These are phyloP conservation scores for Drosophila nebulosa DNA, from an alignment of 1,140 invertebrate genomes.

Conservation along the genomic window DNA sequence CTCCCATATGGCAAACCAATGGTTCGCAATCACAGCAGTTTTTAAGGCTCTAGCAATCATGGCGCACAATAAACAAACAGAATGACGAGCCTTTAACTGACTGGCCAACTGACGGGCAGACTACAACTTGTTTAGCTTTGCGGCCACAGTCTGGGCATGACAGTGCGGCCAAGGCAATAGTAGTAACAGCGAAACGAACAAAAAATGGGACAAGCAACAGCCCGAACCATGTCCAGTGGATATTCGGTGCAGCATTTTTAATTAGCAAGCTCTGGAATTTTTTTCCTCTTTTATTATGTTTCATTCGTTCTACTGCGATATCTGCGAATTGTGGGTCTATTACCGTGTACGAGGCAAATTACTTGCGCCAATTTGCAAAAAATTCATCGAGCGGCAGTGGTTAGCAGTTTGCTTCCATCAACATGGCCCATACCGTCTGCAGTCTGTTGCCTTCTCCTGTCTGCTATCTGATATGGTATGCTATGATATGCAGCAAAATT, in stretches of 20 bases:
- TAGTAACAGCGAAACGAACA: background rate
- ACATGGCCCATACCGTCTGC: background rate
- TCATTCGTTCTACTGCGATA: background rate
- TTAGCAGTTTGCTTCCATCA: conserved; percentile 9
- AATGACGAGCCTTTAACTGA: conserved; percentile 77
- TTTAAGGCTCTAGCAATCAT: conserved; percentile 66
- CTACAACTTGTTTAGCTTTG: conserved; percentile 61
- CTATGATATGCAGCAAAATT: conserved; percentile 69
- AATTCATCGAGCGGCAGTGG: conserved; percentile 29
- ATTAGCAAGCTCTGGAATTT: conserved; percentile 44
- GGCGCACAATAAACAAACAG: conserved; percentile 73
- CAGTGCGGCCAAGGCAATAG: conserved; percentile 26
- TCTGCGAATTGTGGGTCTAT: conserved; percentile 27
- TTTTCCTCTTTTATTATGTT: background rate
- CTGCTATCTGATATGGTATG: conserved; percentile 5
- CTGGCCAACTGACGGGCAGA: conserved; percentile 44
- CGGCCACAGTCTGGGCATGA: conserved; percentile 31
- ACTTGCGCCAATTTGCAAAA: conserved; percentile 47
- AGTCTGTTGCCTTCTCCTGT: background rate
- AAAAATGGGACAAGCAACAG: background rate
- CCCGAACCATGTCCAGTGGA: conserved; percentile 1
- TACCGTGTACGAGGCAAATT: conserved; percentile 33
- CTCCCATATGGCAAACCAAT: conserved; percentile 11
- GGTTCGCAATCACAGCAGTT: conserved; percentile 70
- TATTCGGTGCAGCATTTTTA: conserved; percentile 57